Evolutionary conservation across 1,140 invertebrate genomes (phyloP).

Genomic region (Hyles euphorbiae): DNA sequence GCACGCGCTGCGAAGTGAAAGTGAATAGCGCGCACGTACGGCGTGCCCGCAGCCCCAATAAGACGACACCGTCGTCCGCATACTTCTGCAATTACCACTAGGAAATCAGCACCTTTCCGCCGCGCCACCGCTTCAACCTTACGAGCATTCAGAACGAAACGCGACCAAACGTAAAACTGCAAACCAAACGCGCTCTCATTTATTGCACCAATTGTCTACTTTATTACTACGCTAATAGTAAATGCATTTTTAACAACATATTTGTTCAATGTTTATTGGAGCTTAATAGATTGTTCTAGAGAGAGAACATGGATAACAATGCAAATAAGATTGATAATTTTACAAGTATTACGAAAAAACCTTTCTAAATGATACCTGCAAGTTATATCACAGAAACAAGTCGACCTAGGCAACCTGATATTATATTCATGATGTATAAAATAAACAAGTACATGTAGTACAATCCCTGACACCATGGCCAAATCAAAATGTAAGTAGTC

Average conservation of each 20-base stretch:
- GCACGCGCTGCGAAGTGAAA: slow-evolving; percentile 64
- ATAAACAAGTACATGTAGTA: slow-evolving; percentile 18
- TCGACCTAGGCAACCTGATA: background rate
- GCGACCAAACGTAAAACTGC: background rate
- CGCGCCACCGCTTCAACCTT: slow-evolving; percentile 17
- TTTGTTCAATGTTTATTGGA: too few relatives aligned
- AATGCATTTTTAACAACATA: too few relatives aligned
- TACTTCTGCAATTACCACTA: slow-evolving; percentile 69
- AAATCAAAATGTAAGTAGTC: slow-evolving; percentile 20
- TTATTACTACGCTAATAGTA: too few relatives aligned
- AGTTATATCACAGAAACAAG: too few relatives aligned
- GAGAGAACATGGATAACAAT: too few relatives aligned
- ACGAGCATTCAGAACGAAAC: background rate
- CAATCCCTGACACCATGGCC: slow-evolving; percentile 37
- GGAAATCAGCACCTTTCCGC: slow-evolving; percentile 63
- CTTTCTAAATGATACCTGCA: too few relatives aligned
- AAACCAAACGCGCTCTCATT: too few relatives aligned
- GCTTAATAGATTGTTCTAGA: too few relatives aligned
- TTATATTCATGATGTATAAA: slow-evolving; percentile 24
- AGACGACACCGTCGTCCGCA: slow-evolving; percentile 70
- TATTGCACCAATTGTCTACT: too few relatives aligned
- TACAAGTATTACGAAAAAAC: too few relatives aligned
- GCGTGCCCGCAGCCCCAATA: slow-evolving; percentile 63
- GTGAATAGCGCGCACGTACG: slow-evolving; percentile 64
- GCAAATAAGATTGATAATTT: too few relatives aligned